Percentiles rank a stretch among this genome's conserved stretches.
Conservation (phyloP, 2,888 invertebrate species). For the Apamea monoglypha region DNA sequence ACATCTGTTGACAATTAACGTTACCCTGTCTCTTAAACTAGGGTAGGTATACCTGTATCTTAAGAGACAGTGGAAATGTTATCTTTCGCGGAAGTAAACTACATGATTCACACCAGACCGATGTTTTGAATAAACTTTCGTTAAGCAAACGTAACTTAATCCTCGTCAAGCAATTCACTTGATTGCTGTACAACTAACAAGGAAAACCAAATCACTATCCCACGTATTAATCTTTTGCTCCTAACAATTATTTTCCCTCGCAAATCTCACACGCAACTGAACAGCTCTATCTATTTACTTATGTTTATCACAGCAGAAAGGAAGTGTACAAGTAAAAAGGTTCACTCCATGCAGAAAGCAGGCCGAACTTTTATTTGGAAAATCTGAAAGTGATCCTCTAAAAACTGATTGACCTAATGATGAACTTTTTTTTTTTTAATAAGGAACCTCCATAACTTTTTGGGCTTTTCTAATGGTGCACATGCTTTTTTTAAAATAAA, state of each 20-base stretch:
- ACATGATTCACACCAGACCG: background rate
- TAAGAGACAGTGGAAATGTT: no score
- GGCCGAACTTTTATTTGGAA: background rate
- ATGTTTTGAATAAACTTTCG: background rate
- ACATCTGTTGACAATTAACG: no score
- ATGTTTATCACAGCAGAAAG: conserved; percentile 5
- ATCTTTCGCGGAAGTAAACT: background rate
- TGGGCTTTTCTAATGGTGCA: background rate
- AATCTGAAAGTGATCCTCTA: background rate
- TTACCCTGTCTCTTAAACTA: no score
- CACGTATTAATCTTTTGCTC: conserved; percentile 57
- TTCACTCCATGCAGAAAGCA: background rate
- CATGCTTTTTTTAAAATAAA: background rate
- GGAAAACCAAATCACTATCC: conserved; percentile 49
- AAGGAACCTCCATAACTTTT: background rate
- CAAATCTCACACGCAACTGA: conserved; percentile 66
- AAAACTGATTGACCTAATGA: background rate
- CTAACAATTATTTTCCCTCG: conserved; percentile 62
- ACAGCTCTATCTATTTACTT: conserved; percentile 63
- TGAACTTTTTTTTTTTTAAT: background rate
- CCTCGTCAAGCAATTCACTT: conserved; percentile 20
- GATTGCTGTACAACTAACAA: conserved; percentile 34
- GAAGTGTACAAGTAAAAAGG: conserved; percentile 7
- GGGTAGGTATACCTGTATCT: no score
- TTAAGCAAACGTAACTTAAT: conserved; percentile 6